phyloP scores from a whole-genome alignment of 2,888 invertebrate genomes.

The Himalopsyche tibetana region DNA sequence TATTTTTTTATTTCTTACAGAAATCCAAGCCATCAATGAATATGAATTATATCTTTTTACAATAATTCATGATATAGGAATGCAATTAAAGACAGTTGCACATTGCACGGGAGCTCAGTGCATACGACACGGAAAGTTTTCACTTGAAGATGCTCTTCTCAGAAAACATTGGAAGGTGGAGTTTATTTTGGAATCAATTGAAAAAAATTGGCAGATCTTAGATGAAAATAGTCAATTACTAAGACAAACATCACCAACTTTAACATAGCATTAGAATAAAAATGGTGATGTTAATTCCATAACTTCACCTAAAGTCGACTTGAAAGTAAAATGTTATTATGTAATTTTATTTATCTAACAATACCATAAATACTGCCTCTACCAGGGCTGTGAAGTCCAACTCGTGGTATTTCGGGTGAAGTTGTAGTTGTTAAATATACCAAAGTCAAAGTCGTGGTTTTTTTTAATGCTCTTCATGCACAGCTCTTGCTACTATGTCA shows the following conservation, averaged over 20 bases:
- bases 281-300: background rate
- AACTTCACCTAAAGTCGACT: background rate
- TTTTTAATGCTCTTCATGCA: too few species aligned
- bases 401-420: too few species aligned
- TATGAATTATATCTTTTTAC: conserved; percentile 85
- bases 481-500: too few species aligned
- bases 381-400: too few species aligned
- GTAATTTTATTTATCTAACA: background rate
- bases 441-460: too few species aligned
- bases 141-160: conserved; percentile 84
- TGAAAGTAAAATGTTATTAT: background rate
- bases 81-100: conserved; percentile 87
- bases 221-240: conserved; percentile 19
- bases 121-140: conserved; percentile 89
- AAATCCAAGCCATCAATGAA: conserved; percentile 92
- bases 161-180: conserved; percentile 88
- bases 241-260: conserved; percentile 36
- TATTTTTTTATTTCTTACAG: conserved; percentile 74
- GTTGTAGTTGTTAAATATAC: too few species aligned
- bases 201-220: conserved; percentile 19
- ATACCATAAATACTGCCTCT: background rate
- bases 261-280: background rate
- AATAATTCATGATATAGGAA: conserved; percentile 90
- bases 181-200: conserved; percentile 75
- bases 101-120: conserved; percentile 88